Conservation (phyloP, 2,888 invertebrate species). For the Drosophila yooni region DNA sequence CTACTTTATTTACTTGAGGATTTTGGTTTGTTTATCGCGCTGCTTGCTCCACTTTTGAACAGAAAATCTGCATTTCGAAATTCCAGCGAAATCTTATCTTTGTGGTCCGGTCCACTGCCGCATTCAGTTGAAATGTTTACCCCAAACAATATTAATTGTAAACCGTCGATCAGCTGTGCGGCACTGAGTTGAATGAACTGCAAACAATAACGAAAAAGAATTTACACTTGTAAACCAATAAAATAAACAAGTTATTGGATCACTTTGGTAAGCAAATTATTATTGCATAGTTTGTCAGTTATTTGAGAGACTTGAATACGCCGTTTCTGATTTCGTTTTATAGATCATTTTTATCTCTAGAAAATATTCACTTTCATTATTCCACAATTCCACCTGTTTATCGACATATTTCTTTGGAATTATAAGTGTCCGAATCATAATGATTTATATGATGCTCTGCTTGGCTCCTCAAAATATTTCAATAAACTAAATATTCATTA, state of each 20-base stretch:
- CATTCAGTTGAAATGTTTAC: slow-evolving; percentile 8
- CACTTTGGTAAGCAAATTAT: neutral
- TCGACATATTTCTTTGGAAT: neutral
- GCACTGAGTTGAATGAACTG: slow-evolving; percentile 41
- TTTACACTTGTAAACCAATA: neutral
- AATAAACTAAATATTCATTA: slow-evolving; percentile 7
- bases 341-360: neutral
- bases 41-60: slow-evolving; percentile 48
- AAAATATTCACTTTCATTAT: neutral
- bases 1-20: slow-evolving; percentile 33
- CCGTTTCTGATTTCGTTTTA: neutral
- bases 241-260: neutral
- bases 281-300: neutral
- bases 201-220: neutral
- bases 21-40: slow-evolving; percentile 37
- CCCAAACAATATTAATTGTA: slow-evolving; percentile 26
- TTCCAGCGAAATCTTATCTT: slow-evolving; percentile 34
- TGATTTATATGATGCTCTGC: neutral
- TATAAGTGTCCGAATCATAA: neutral
- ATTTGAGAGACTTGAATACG: neutral
- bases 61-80: slow-evolving; percentile 52
- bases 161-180: slow-evolving; percentile 38
- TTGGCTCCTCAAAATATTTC: neutral
- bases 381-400: neutral
- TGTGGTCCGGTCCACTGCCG: neutral